Evolutionary conservation across 1,140 invertebrate species (phyloP).

Genomic region (Trichonephila clavipes): DNA sequence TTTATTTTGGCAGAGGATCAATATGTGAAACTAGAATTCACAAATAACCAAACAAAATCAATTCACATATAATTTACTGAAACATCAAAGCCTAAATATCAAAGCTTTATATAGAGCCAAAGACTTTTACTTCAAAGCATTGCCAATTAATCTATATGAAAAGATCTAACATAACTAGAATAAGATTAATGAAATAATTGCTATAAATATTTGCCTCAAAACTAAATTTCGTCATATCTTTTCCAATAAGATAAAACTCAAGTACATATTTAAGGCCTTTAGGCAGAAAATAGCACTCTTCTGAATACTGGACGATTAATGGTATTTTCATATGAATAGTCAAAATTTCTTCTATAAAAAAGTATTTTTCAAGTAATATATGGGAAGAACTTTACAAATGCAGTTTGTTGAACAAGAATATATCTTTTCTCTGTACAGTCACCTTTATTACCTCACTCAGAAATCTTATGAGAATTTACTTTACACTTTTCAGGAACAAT

Average conservation of each 20-base stretch:
- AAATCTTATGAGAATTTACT: not conserved
- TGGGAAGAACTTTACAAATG: constrained; percentile 20
- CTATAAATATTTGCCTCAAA: constrained; percentile 7
- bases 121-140: constrained; percentile 7
- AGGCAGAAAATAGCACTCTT: constrained; percentile 59
- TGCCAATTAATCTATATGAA: not conserved
- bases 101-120: constrained; percentile 33
- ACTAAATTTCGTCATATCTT: not conserved
- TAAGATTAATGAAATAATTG: not conserved
- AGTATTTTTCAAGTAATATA: constrained; percentile 22
- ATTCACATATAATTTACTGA: not conserved
- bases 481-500: constrained; percentile 2
- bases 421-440: constrained; percentile 28
- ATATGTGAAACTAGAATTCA: constrained; percentile 4
- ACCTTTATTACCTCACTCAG: not conserved
- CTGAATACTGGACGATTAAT: constrained; percentile 60
- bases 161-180: constrained; percentile 18
- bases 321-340: constrained; percentile 28
- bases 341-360: constrained; percentile 49
- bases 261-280: constrained; percentile 3
- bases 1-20: constrained; percentile 36
- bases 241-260: not conserved
- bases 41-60: not conserved
- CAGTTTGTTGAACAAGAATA: constrained; percentile 30
- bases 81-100: constrained; percentile 9